Base-by-base conservation (phyloP, 1,140 invertebrate species). In the Hylyphantes graminicola region DNA sequence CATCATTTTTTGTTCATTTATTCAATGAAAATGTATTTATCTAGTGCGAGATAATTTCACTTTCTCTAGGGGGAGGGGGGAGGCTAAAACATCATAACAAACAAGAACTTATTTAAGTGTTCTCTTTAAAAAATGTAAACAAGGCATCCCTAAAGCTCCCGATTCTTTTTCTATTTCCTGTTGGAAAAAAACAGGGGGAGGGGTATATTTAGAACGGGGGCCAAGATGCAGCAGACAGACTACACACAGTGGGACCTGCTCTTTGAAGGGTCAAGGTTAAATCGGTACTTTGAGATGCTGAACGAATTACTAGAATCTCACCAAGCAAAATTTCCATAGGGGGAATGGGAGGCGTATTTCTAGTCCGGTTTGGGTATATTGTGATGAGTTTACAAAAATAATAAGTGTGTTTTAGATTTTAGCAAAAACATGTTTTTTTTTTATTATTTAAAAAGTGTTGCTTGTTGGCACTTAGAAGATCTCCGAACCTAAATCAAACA, bases 231-330 rank as follows among this genome's bases (percentile, higher is more conserved):
- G 19, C n/a, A 35, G 63, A n/a, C 17, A 54, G 57, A 61, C 35
- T 35, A 35, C 35, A 35, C 64, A 67, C 76, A 78, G 76, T 78
- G 63, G 63, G 64, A 67, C 63, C 76, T 67, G 63, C 53, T 78
- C n/a, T 63, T 63, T 12, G 35, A 35, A 78, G 53, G 63, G 76
- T 78, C 76, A 78, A 78, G 76, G 61, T 78, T 55, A 78, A 78
- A 55, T 21, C 48, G 5, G 51, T 50, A 35, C 35, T 65, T 35
- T 68, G n/a, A 51, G 15, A 7, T 10, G 19, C 13, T n/a, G 12
- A 13, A 51, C 17, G n/a, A 53, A 9, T 70, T 15, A 11, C 35
- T 35, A 70, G 19, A 13, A 70, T 53, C 7, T 9, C 12, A 4
- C n/a, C n/a, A 13, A 9, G 57, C 12, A 13, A 59, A n/a, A 59